Conservation (phyloP, 2,888 invertebrate genomes). For the Diarsia dahlii region DNA sequence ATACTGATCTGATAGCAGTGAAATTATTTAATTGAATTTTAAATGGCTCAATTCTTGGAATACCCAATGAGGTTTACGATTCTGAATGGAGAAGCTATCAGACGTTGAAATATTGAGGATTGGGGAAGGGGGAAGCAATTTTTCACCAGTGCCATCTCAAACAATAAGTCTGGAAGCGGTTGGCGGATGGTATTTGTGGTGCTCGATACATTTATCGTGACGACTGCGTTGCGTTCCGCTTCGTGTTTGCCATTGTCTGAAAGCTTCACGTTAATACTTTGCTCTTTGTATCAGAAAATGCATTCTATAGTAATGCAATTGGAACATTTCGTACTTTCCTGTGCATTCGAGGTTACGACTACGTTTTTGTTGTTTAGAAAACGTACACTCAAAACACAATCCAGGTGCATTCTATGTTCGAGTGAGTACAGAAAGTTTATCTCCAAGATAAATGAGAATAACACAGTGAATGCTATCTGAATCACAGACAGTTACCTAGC, state of each 20-base stretch:
- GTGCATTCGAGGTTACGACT: conserved; percentile 54
- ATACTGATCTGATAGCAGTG: conserved; percentile 78
- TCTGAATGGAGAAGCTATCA: conserved; percentile 60
- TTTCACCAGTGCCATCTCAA: conserved; percentile 81
- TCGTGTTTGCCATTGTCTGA: conserved; percentile 87
- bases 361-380: conserved; percentile 41
- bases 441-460: conserved; percentile 63
- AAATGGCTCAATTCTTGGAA: conserved; percentile 60
- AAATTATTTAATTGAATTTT: conserved; percentile 79
- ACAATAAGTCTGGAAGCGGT: conserved; percentile 84
- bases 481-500: conserved; percentile 63
- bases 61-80: conserved; percentile 47
- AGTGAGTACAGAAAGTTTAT: conserved; percentile 55
- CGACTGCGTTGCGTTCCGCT: conserved; percentile 78
- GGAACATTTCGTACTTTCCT: conserved; percentile 68
- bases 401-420: conserved; percentile 29
- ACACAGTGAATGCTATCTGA: conserved; percentile 62
- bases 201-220: conserved; percentile 85
- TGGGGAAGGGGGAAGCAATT: conserved; percentile 74
- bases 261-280: conserved; percentile 82
- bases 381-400: conserved; percentile 16
- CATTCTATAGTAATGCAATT: conserved; percentile 78
- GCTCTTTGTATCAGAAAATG: conserved; percentile 80
- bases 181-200: conserved; percentile 81
- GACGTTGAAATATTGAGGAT: conserved; percentile 68